Base-by-base conservation (phyloP, 2,888 invertebrate genomes). In the Tetheella fluctuosa region DNA sequence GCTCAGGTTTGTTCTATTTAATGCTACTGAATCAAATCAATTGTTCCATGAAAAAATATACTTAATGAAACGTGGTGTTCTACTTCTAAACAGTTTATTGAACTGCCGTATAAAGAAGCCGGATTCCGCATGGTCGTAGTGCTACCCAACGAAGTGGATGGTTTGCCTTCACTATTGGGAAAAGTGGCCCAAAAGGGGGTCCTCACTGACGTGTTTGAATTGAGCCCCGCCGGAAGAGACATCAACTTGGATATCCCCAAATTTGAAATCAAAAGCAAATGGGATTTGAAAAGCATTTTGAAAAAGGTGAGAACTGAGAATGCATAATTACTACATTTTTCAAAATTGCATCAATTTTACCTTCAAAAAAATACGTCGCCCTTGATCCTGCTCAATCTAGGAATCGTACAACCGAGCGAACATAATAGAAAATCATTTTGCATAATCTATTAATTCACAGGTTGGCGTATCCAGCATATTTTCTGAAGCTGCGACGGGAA, bases 71-170 rank as follows among this genome's bases (percentile, higher is more conserved):
- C 15, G 8, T 7, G 20, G 2, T 3, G 15, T 12, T 15, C 37
- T 57, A 52, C 1, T 39, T 39, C 6, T 7, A n/a, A n/a, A 39
- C 73, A 87, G 87, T 57, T 87, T 76, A 59, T 86, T 15, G 87
- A 87, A 62, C 74, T 87, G 10, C 86, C 88, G 0, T 87, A 87
- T 73, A 77, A 85, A 68, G 85, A 86, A 59, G 28, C 2, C 0
- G 77, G 79, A 4, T 86, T 86, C 77, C 86, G 87, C 13, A 87
- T 87, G 85, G 74, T 87, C 6, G 63, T 87, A 0, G 75, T 85
- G 2, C 74, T 87, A 7, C 86, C 88, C 0, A 64, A 85, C 54
- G 74, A 82, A 54, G 58, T 83, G 1, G 81, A 87, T 37, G 87
- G 87, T 39, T 77, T 87, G 0, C 61, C 74, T 0, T 60, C 71